phyloP scores from a whole-genome alignment of 1,140 invertebrate genomes.

The Patella vulgata region DNA sequence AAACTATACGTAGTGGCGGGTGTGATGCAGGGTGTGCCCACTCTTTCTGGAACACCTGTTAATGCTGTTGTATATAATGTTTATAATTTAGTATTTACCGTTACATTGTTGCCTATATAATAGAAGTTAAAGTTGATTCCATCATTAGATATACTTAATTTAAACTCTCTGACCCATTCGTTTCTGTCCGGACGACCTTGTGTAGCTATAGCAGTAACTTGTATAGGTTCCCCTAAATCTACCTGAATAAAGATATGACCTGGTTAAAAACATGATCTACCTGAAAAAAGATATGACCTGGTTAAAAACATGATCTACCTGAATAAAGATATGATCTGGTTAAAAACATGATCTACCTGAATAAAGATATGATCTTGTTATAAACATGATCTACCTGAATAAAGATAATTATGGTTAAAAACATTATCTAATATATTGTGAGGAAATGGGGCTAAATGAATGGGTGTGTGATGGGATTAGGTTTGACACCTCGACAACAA shows the following conservation, averaged over 20 bases:
- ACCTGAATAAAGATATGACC: no score
- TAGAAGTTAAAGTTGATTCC: constrained; percentile 59
- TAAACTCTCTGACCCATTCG: constrained; percentile 66
- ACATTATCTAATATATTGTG: no score
- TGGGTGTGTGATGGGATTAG: no score
- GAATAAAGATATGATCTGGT: neutral
- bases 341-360: neutral
- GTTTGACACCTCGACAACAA: no score
- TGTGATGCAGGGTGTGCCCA: neutral
- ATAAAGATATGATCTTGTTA: no score
- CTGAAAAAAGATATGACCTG: neutral
- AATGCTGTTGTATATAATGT: neutral
- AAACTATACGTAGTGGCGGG: neutral
- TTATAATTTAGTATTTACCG: constrained; percentile 12
- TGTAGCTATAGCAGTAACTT: constrained; percentile 67
- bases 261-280: neutral
- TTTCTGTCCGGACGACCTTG: constrained; percentile 65
- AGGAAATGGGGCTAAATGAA: no score
- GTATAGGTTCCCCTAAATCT: constrained; percentile 66
- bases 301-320: neutral
- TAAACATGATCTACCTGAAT: no score
- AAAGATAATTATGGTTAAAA: no score
- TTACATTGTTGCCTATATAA: constrained; percentile 13
- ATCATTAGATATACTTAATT: constrained; percentile 66
- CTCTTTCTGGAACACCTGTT: no score